Percentiles rank a stretch among this genome's conserved stretches.
Conservation (phyloP, 2,797 vertebrate species). For the Tragelaphus oryx region DNA sequence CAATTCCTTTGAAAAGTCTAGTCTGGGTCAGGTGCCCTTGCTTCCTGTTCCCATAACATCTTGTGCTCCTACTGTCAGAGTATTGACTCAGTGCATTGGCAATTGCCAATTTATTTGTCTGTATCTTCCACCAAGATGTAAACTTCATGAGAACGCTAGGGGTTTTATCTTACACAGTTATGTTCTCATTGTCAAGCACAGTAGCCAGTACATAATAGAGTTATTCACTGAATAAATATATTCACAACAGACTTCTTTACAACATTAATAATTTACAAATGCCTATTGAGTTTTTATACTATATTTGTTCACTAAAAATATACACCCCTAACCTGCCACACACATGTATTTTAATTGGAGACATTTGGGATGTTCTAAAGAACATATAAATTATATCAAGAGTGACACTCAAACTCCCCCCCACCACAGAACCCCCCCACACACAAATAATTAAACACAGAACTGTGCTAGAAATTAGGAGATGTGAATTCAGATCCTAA, state of each 20-base stretch:
- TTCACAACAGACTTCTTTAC: not conserved
- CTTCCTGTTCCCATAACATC: slow-evolving; percentile 40
- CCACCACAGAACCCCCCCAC: no score
- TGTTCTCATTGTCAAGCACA: not conserved
- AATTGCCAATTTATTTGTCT: slow-evolving; percentile 7
- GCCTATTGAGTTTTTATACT: slow-evolving; percentile 24
- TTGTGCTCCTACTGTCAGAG: not conserved
- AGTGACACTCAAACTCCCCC: not conserved
- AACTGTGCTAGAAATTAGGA: not conserved
- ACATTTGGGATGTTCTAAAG: slow-evolving; percentile 5
- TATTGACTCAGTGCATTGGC: slow-evolving; percentile 6
- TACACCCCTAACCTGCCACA: not conserved
- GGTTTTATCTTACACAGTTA: not conserved
- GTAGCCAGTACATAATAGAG: not conserved
- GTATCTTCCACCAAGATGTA: not conserved
- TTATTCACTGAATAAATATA: slow-evolving; percentile 29
- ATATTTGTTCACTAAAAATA: slow-evolving; percentile 13
- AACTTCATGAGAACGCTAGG: not conserved
- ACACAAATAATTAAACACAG: not conserved
- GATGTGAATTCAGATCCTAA: not conserved
- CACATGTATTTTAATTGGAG: slow-evolving; percentile 32
- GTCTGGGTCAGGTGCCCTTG: slow-evolving; percentile 7
- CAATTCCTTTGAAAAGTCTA: not conserved
- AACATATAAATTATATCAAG: not conserved
- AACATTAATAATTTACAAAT: slow-evolving; percentile 23